Evolutionary conservation across 2,797 vertebrate species (phyloP).

Genomic region (Coluber constrictor): DNA sequence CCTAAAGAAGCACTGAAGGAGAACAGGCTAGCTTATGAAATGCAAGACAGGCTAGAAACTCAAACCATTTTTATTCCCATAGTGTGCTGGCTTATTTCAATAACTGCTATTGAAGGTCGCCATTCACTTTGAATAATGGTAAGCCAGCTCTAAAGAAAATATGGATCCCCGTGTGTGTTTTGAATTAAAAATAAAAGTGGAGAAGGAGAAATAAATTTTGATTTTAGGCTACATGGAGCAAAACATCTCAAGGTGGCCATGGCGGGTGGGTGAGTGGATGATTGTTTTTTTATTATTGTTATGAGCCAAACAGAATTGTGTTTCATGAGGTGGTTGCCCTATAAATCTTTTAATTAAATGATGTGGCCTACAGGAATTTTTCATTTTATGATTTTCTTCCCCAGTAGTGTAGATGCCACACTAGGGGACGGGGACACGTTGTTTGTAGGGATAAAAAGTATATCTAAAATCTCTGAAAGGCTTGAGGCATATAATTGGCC

Average conservation of each 20-base stretch:
- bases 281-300: neutral
- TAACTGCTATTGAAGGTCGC: neutral
- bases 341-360: neutral
- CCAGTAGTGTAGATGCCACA: neutral
- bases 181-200: neutral
- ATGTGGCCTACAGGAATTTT: neutral
- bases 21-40: neutral
- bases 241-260: neutral
- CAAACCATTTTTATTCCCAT: neutral
- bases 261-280: neutral
- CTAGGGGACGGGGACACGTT: neutral
- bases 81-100: neutral
- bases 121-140: neutral
- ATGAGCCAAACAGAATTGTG: neutral
- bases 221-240: neutral
- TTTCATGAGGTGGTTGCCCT: neutral
- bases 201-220: neutral
- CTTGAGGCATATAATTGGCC: neutral
- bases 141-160: neutral
- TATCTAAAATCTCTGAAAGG: neutral
- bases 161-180: neutral
- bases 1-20: neutral
- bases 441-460: neutral
- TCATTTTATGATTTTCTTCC: neutral
- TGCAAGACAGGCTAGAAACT: neutral